Percentiles rank a stretch among this genome's conserved stretches.
phyloP scores from a whole-genome alignment of 1,140 invertebrate genomes.

The Harpegnathos saltator region DNA sequence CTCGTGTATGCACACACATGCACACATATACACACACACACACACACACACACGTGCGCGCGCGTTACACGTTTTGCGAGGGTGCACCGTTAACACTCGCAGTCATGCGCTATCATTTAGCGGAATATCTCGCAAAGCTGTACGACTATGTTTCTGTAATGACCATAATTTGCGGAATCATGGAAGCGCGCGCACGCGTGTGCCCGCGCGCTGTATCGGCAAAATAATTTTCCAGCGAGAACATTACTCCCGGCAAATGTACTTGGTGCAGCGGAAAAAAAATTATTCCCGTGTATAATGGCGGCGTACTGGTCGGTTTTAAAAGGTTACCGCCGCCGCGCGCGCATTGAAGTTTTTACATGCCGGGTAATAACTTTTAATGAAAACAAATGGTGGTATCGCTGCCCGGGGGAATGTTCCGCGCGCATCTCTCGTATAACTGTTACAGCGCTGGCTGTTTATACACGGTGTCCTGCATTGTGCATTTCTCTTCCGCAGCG shows the following conservation, averaged over 20 bases:
- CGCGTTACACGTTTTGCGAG: too few relatives aligned
- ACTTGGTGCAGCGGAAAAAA: conserved; percentile 24
- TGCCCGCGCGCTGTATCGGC: conserved; percentile 1
- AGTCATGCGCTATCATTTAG: conserved; percentile 37
- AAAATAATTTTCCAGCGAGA: conserved; percentile 51
- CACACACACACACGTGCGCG: neutral
- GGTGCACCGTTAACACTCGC: conserved; percentile 25
- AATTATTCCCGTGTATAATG: conserved; percentile 65
- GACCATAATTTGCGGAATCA: conserved; percentile 48
- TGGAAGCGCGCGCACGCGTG: conserved; percentile 20
- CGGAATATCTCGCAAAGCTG: conserved; percentile 35
- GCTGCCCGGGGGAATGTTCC: conserved; percentile 33
- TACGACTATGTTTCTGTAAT: conserved; percentile 44
- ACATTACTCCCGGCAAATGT: conserved; percentile 46
- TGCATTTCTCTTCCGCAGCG: conserved; percentile 1
- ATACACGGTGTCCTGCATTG: conserved; percentile 19
- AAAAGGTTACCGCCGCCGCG: conserved; percentile 61
- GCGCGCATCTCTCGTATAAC: conserved; percentile 45
- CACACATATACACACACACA: neutral
- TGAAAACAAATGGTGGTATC: conserved; percentile 67
- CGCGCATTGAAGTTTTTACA: conserved; percentile 70
- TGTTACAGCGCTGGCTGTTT: conserved; percentile 35
- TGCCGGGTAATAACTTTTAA: conserved; percentile 73
- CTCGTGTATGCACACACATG: too few relatives aligned
- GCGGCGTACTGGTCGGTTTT: conserved; percentile 60